A percentile compares a stretch with the other conserved stretches of the same genome.
These are phyloP conservation scores for Pteronotus mesoamericanus DNA, from an alignment of 2,797 vertebrate genomes.

Conservation along the genomic window DNA sequence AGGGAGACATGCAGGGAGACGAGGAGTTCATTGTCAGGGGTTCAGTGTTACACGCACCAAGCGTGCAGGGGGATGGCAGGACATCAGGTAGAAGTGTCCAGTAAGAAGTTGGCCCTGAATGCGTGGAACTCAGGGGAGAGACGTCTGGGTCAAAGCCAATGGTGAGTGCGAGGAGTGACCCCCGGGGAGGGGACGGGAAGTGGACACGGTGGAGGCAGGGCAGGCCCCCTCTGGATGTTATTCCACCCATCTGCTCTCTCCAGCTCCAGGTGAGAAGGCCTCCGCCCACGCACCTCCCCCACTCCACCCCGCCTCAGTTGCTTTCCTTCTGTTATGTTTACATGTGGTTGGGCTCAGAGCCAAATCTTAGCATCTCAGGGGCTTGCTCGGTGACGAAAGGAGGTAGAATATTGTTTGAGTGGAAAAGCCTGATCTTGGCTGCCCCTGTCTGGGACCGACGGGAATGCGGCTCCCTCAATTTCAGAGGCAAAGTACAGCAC, in stretches of 20 bases:
- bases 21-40: not conserved
- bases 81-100: not conserved
- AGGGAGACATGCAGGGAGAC: too few relatives aligned
- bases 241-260: not conserved
- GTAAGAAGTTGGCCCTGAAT: not conserved
- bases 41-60: not conserved
- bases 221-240: accelerated
- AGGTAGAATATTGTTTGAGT: not conserved
- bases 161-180: not conserved
- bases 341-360: not conserved
- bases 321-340: not conserved
- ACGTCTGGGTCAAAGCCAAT: not conserved
- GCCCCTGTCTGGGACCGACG: not conserved
- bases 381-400: not conserved
- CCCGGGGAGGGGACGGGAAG: not conserved
- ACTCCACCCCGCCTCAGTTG: too few relatives aligned
- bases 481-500: not conserved
- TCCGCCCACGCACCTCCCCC: too few relatives aligned
- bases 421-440: not conserved
- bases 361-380: not conserved
- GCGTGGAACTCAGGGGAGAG: not conserved
- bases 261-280: not conserved
- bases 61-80: not conserved
- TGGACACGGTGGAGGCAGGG: not conserved
- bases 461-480: not conserved